Percentiles rank a stretch among this genome's conserved stretches.
Conservation (phyloP, 2,113 vertebrate species). For the Promerops cafer region DNA sequence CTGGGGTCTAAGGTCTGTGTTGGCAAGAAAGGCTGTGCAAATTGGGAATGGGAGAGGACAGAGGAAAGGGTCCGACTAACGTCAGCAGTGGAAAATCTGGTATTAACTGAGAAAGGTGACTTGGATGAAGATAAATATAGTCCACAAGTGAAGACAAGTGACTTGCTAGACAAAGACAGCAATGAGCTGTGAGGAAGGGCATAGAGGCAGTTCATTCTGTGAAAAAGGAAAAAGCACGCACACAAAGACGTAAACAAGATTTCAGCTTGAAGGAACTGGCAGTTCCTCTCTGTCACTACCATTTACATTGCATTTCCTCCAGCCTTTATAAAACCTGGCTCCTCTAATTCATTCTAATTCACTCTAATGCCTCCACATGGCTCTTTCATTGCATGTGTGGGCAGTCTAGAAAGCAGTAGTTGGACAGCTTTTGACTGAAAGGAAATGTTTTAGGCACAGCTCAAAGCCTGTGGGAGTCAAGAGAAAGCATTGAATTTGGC, state of each 20-base stretch:
- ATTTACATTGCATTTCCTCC: conserved; percentile 21
- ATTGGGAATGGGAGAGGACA: neutral
- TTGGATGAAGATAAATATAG: neutral
- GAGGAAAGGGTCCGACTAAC: neutral
- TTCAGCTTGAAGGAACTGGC: conserved; percentile 37
- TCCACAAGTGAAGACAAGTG: neutral
- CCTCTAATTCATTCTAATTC: conserved; percentile 30
- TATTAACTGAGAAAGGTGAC: neutral
- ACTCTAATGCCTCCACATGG: neutral
- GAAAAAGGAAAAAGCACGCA: neutral
- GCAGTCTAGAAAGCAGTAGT: neutral
- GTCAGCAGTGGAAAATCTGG: neutral
- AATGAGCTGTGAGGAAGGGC: neutral
- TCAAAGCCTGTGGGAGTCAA: conserved; percentile 28
- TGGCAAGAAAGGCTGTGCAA: neutral
- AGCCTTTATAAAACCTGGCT: conserved; percentile 44
- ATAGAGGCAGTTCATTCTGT: fast-evolving
- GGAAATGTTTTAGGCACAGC: neutral
- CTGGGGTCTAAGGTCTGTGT: neutral
- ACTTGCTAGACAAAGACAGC: neutral
- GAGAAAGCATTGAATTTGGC: neutral
- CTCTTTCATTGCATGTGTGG: neutral
- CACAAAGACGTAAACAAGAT: neutral
- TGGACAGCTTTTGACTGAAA: conserved; percentile 19
- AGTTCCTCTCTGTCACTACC: conserved; percentile 32